Conservation (phyloP, 1,140 invertebrate species). For the Zaprionus lachaisei region DNA sequence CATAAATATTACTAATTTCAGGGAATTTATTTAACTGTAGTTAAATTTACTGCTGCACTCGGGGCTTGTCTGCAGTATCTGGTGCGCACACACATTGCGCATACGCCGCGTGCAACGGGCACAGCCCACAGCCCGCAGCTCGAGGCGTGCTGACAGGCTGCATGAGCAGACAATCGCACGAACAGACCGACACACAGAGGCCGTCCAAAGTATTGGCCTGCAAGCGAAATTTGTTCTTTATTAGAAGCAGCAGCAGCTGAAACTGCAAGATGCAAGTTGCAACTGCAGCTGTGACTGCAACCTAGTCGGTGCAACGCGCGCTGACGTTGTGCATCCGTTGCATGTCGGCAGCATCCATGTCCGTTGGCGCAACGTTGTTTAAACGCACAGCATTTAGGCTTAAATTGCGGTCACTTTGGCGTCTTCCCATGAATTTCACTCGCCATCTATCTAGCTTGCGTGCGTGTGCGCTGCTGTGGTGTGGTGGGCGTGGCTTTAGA, state of each 20-base stretch:
- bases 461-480: conserved; percentile 31
- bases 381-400: conserved; percentile 78
- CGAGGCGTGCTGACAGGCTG: conserved; percentile 68
- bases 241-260: conserved; percentile 56
- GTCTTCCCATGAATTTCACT: conserved; percentile 63
- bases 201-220: conserved; percentile 23
- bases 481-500: conserved; percentile 76
- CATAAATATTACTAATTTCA: conserved; percentile 82
- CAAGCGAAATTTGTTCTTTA: conserved; percentile 68
- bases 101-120: conserved; percentile 57
- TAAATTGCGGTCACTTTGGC: conserved; percentile 73
- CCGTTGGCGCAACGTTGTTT: conserved; percentile 64
- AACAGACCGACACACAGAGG: conserved; percentile 23
- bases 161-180: conserved; percentile 6
- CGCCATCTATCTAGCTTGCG: conserved; percentile 30
- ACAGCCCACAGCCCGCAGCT: conserved; percentile 60
- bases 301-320: neutral
- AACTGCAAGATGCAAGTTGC: conserved; percentile 40
- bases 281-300: conserved; percentile 28
- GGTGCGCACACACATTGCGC: conserved; percentile 54
- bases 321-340: conserved; percentile 40
- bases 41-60: conserved; percentile 78
- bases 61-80: conserved; percentile 29
- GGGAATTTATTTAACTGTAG: conserved; percentile 77
- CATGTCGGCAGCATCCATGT: conserved; percentile 59